Base-by-base conservation (phyloP, 2,797 vertebrate species). In the Pangasius mekongensis region DNA sequence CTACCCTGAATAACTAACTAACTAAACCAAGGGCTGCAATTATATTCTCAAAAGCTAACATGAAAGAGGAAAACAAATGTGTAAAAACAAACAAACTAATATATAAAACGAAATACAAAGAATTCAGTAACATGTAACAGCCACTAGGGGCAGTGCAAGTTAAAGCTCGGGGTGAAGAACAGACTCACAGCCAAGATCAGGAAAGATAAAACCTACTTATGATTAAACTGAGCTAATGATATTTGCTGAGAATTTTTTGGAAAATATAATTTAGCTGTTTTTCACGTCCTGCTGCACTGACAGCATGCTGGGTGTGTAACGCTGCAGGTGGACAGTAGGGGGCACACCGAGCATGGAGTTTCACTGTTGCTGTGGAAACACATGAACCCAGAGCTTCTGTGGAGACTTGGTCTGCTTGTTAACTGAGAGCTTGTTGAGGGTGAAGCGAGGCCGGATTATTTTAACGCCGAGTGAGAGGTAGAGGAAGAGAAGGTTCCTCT, bases 291-390 rank as follows among this genome's bases (percentile, higher is more conserved):
- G 74, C 11, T 7, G 56, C 11, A 33, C n/a, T 16, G 18, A 56
- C 49, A 73, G 49, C 7, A 49, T 6, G 52, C 27, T 18, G 47
- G 3, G 58, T 94, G 93, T 93, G 93, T 94, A 93, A 91, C 91
- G 91, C 92, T 89, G 87, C 91, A 94, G 93, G 94, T 93, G 92
- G 95, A 95, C 96, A 97, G 95, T 96, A 97, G 95, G 96, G 95
- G 96, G 95, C 96, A 97, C 94, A 94, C 95, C 96, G 95, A 95
- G 96, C 96, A 95, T 95, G 94, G 94, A 93, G 96, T 95, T 96
- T 95, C 77, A 86, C 47, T 83, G 89, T 89, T 90, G 91, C 89
- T 90, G 89, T 90, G 76, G 89, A 87, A 81, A 90, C 89, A 56
- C 81, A 86, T 60, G 82, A 86, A 78, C 60, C 14, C 1, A 27